Percentiles rank a stretch among this genome's conserved stretches.
Evolutionary conservation across 1,140 invertebrate species (phyloP).

Genomic region (Coboldia fuscipes): DNA sequence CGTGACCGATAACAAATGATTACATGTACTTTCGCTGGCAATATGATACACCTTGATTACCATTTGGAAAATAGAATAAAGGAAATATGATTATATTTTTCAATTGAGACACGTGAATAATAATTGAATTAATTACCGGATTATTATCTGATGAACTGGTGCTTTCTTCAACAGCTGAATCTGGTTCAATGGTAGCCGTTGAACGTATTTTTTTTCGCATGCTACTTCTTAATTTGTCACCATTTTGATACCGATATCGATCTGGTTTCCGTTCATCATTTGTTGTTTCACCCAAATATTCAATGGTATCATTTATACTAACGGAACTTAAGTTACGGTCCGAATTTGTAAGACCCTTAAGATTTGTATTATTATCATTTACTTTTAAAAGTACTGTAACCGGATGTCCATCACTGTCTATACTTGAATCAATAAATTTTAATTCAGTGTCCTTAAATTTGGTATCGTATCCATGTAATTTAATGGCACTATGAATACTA

Average conservation of each 20-base stretch:
- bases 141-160: conserved; percentile 3
- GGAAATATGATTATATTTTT: conserved; percentile 3
- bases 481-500: too few relatives aligned
- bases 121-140: too few relatives aligned
- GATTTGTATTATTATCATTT: neutral
- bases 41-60: conserved; percentile 5
- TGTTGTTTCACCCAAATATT: neutral
- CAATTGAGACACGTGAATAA: too few relatives aligned
- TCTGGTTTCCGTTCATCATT: neutral
- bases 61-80: too few relatives aligned
- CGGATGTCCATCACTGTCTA: conserved; percentile 3
- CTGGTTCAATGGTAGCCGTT: neutral
- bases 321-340: neutral
- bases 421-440: conserved; percentile 7
- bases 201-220: neutral
- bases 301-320: neutral
- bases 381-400: neutral
- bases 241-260: neutral
- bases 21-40: neutral
- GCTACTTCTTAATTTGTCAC: neutral
- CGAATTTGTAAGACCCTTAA: neutral
- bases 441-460: conserved; percentile 4
- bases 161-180: conserved; percentile 5
- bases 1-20: conserved; percentile 2
- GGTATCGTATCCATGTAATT: too few relatives aligned